These are phyloP conservation scores for Whitmania pigra DNA, from an alignment of 1,140 invertebrate genomes.

Conservation along the genomic window DNA sequence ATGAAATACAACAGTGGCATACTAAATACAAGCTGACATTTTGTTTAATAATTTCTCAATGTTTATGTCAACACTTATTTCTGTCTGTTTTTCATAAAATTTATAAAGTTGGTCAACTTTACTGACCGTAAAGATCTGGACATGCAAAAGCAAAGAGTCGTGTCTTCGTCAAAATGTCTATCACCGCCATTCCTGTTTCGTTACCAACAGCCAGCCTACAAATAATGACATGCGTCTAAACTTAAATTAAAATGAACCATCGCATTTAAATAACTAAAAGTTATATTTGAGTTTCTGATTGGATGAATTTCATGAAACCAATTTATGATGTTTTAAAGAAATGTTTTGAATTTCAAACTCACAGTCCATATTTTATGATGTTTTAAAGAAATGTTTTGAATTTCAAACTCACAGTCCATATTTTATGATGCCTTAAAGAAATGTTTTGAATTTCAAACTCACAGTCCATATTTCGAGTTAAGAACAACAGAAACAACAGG, in stretches of 20 bases:
- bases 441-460: not conserved
- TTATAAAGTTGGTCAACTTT: not conserved
- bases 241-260: not conserved
- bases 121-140: slow-evolving; percentile 1
- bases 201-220: not conserved
- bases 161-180: slow-evolving; percentile 3
- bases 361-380: no score
- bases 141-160: slow-evolving; percentile 4
- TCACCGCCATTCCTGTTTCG: not conserved
- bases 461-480: slow-evolving; percentile 2
- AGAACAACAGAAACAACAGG: not conserved
- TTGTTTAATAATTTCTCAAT: no score
- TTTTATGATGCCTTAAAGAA: not conserved
- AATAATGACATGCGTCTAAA: no score
- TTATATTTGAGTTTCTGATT: not conserved
- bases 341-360: no score
- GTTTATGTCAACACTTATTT: no score
- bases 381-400: no score
- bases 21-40: no score
- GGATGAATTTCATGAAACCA: not conserved
- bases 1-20: no score
- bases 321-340: no score
- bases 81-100: no score
- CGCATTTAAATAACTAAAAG: not conserved
- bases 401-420: no score